Percentiles rank a stretch among this genome's conserved stretches.
phyloP scores from a whole-genome alignment of 1,140 invertebrate species.

The Lerema accius region DNA sequence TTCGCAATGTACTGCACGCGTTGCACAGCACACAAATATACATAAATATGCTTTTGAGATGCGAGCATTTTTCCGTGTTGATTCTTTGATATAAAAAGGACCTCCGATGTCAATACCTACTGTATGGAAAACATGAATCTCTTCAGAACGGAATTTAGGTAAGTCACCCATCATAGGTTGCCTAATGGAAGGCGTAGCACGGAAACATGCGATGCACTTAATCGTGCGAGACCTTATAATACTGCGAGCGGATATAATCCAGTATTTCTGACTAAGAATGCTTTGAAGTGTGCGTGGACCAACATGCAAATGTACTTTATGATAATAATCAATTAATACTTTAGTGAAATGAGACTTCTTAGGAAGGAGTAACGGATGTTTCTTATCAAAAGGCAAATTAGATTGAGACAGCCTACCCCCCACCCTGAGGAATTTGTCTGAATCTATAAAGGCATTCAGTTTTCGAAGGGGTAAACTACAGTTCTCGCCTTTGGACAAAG shows the following conservation, averaged over 20 bases:
- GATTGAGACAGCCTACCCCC: constrained; percentile 40
- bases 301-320: constrained; percentile 38
- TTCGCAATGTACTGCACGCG: constrained; percentile 59
- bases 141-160: constrained; percentile 8
- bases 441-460: neutral
- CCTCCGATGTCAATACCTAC: constrained; percentile 21
- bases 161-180: constrained; percentile 31
- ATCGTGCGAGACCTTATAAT: constrained; percentile 18
- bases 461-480: neutral
- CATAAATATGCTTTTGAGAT: constrained; percentile 27
- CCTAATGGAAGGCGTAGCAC: neutral
- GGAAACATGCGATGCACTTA: constrained; percentile 17
- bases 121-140: constrained; percentile 12
- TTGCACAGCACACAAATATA: constrained; percentile 32
- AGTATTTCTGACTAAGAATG: constrained; percentile 37
- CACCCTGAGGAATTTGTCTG: constrained; percentile 39
- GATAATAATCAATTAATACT: constrained; percentile 40
- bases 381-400: constrained; percentile 27
- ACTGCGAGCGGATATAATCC: constrained; percentile 37
- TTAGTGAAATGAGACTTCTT: constrained; percentile 37
- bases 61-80: constrained; percentile 8
- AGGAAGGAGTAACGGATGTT: constrained; percentile 40
- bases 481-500: neutral
- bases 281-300: constrained; percentile 38
- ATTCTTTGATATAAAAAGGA: constrained; percentile 23